Base-by-base conservation (phyloP, 2,113 vertebrate genomes). In the Struthidea cinerea region DNA sequence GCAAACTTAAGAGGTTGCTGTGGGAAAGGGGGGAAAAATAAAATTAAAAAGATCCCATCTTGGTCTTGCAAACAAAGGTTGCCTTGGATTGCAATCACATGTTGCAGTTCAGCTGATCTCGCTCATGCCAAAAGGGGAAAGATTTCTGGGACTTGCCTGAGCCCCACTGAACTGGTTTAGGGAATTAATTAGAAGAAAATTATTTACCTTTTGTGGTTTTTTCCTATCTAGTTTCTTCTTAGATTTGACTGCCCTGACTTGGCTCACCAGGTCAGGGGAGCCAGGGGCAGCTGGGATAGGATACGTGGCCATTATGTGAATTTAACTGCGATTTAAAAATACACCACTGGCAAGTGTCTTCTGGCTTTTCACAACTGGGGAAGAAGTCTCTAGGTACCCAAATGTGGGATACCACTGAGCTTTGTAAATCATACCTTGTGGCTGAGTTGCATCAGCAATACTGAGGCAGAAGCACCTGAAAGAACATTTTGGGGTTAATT, bases 41-140 rank as follows among this genome's bases (percentile, higher is more conserved):
- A 61, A 91, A 95, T 95, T 53, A 71, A 56, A 92, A 92, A 96
- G 86, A 84, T 96, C 87, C 84, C 61, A 89, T 91, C 81, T 76
- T 85, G 84, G 84, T 91, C 69, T 85, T 73, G 74, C 77, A 94
- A 84, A 96, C 95, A 95, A 96, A 97, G 91, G 93, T 96, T 97
- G 95, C 94, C 94, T 95, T 94, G 94, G 96, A 81, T 78, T 93
- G 83, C 13, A 22, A 89, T 96, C 94, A 96, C 91, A 94, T 97
- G 95, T 74, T 93, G 84, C 60, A 59, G 89, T 95, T 94, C 94
- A 95, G 93, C 95, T 94, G 93, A 96, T 96, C 96, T 78, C 1
- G 0, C 41, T 92, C 27, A 55, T 68, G 86, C 86, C 84, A 94
- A 77, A 93, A 91, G 56, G 82, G 47, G 83, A 81, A 64, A 81